Conservation (phyloP, 2,888 invertebrate genomes). For the Drosophila neotestacea region DNA sequence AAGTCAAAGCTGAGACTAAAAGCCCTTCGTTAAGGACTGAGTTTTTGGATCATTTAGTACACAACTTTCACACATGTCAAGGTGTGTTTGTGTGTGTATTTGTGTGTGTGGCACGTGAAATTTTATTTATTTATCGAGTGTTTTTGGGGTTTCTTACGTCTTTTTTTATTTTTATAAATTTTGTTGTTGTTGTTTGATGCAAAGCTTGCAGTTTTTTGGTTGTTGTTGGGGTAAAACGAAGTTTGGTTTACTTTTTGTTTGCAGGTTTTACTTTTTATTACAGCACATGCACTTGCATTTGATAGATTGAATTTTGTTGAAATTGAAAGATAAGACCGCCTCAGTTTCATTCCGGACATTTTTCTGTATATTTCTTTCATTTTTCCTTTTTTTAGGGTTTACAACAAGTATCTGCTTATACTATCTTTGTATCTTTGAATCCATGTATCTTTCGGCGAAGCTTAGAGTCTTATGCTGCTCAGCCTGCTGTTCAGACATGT, state of each 20-base stretch:
- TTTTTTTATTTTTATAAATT: constrained; percentile 21
- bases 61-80: constrained; percentile 47
- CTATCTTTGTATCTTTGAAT: neutral
- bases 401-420: neutral
- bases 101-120: constrained; percentile 53
- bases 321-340: constrained; percentile 48
- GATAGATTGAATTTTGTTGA: constrained; percentile 63
- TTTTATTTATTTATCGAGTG: constrained; percentile 76
- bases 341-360: neutral
- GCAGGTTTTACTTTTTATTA: constrained; percentile 48
- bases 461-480: constrained; percentile 36
- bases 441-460: constrained; percentile 12
- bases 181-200: constrained; percentile 24
- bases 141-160: constrained; percentile 18
- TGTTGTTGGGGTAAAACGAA: constrained; percentile 35
- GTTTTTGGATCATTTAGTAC: constrained; percentile 71
- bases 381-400: too few species aligned
- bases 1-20: neutral
- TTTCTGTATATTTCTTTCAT: neutral
- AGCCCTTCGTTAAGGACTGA: constrained; percentile 33
- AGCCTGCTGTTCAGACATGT: constrained; percentile 70
- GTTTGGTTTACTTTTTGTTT: constrained; percentile 47
- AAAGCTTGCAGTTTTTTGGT: constrained; percentile 32
- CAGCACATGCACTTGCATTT: constrained; percentile 51
- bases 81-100: constrained; percentile 18